Base-by-base conservation (phyloP, 2,888 invertebrate species). In the Horisme vitalbata region DNA sequence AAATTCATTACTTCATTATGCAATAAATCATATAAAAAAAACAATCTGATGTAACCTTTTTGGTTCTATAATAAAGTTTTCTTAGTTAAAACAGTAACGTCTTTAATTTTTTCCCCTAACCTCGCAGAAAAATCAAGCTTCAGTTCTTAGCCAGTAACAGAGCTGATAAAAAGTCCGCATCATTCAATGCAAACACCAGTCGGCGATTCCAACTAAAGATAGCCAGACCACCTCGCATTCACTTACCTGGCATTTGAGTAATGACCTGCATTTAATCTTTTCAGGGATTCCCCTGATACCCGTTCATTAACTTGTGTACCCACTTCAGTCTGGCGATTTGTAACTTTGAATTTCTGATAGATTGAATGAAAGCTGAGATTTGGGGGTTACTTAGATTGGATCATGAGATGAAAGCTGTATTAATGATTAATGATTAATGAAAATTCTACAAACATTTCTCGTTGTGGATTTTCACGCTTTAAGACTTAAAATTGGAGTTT, bases 251-350 rank as follows among this genome's bases (percentile, higher is more conserved):
- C 63, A 70, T 68, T 77, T 80, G 82, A 83, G 72, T 78, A 82
- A 84, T 71, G 77, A 66, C 65, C 63, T 72, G 75, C 83, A 78
- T 85, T 87, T 79, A 84, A 86, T 86, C 85, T 83, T 83, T 81
- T 75, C 74, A 81, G 79, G 75, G 80, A 64, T 74, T 82, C 31
- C 74, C 82, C 77, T 81, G 84, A 85, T 83, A 85, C 75, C 79
- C 69, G 69, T 81, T 88, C 86, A 87, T 88, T 88, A 88, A 80
- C 83, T 82, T 77, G 78, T 83, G 79, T 85, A 82, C 81, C 77
- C 81, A 79, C 81, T 82, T 77, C 79, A 79, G 80, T 79, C 79
- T 76, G 70, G 59, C 81, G 75, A 87, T 86, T 87, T 86, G 83
- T 87, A 76, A 82, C 79, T 72, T 73, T 64, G 70, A 79, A 81